Evolutionary conservation across 2,888 invertebrate species (phyloP).

Genomic region (Patella ulyssiponensis): DNA sequence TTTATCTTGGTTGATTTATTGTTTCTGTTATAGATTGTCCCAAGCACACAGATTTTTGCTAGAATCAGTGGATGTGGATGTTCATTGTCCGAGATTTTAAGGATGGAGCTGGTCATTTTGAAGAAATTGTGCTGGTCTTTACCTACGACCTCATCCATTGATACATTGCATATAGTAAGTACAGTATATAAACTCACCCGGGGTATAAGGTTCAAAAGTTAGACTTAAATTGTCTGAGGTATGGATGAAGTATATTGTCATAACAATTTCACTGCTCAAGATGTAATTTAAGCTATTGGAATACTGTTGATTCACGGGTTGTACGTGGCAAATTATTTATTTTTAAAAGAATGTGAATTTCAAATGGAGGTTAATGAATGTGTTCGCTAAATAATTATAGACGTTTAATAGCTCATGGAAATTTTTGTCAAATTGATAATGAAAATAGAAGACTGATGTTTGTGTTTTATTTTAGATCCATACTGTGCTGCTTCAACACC

Average conservation of each 20-base stretch:
- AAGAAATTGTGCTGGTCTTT: conserved; percentile 77
- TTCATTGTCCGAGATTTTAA: conserved; percentile 85
- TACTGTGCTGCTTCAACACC: conserved; percentile 62
- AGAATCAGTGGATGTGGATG: conserved; percentile 80
- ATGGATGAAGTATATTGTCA: too few species aligned
- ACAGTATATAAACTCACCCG: not conserved
- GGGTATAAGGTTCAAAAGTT: not conserved
- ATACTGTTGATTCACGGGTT: too few species aligned
- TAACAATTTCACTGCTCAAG: too few species aligned
- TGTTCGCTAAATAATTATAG: too few species aligned
- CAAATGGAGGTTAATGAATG: too few species aligned
- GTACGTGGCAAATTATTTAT: too few species aligned
- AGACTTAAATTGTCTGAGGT: too few species aligned
- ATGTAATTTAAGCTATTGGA: too few species aligned
- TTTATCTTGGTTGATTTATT: not conserved
- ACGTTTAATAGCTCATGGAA: not conserved
- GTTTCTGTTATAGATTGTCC: conserved; percentile 65
- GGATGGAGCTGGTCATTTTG: conserved; percentile 87
- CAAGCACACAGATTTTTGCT: conserved; percentile 70
- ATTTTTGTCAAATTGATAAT: not conserved
- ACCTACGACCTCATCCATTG: conserved; percentile 61
- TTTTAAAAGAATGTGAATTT: too few species aligned
- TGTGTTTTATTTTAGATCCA: conserved; percentile 58
- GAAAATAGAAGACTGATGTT: not conserved
- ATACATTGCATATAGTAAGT: conserved; percentile 70